Conservation (phyloP, 2,113 vertebrate species). For the Colistium nudipinnis region DNA sequence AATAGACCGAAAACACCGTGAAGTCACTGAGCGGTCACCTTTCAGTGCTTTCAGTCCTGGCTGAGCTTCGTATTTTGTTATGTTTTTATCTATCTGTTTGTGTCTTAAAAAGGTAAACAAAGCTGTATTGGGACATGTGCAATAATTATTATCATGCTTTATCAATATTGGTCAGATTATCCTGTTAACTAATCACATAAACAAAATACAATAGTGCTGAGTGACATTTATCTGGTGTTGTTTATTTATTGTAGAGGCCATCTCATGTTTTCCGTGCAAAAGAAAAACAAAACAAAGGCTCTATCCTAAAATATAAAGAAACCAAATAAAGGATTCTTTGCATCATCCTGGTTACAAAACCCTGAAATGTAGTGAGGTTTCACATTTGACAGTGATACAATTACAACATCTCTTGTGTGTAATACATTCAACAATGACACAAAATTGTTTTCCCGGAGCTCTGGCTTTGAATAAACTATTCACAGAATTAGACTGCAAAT, state of each 20-base stretch:
- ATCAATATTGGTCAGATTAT: not conserved
- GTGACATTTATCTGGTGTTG: not conserved
- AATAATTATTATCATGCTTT: not conserved
- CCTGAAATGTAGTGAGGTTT: conserved; percentile 20
- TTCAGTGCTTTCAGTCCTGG: conserved; percentile 11
- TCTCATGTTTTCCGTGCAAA: not conserved
- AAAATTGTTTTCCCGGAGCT: conserved; percentile 30
- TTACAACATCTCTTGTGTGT: not conserved
- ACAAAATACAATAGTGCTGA: not conserved
- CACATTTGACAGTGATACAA: conserved; percentile 14
- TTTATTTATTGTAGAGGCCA: not conserved
- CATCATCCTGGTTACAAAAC: conserved; percentile 2
- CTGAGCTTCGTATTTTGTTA: conserved; percentile 19
- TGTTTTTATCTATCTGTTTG: conserved; percentile 16
- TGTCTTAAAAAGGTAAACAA: not conserved
- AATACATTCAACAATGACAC: conserved; percentile 19
- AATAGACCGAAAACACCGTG: not conserved
- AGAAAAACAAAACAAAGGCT: not conserved
- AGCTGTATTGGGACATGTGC: not conserved
- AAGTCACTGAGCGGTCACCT: conserved; percentile 12
- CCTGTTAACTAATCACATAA: not conserved
- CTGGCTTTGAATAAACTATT: conserved; percentile 46
- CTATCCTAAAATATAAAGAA: not conserved
- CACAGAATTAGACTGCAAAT: conserved; percentile 31
- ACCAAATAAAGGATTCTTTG: not conserved